Conservation (phyloP, 2,113 vertebrate species). For the Phainopepla nitens region DNA sequence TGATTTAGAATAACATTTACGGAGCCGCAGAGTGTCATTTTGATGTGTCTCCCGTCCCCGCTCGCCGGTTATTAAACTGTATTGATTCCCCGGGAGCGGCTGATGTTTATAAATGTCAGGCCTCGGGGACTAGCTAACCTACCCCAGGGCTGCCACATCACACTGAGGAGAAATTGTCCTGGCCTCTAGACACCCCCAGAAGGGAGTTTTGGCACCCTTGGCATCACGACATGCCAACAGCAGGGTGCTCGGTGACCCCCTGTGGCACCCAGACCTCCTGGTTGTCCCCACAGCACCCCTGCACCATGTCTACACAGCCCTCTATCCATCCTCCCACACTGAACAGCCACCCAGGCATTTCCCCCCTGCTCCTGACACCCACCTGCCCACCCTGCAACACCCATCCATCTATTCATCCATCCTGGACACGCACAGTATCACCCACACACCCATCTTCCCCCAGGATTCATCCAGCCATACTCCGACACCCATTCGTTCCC, state of each 20-base stretch:
- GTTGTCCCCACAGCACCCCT: neutral
- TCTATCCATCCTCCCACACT: neutral
- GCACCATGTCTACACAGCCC: neutral
- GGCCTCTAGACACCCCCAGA: neutral
- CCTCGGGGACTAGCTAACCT: neutral
- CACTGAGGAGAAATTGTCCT: accelerated
- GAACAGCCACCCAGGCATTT: neutral
- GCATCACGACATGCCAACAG: accelerated
- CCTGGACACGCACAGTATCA: neutral
- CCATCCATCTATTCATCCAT: neutral
- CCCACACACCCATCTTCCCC: neutral
- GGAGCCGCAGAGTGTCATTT: conserved; percentile 56
- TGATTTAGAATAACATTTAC: conserved; percentile 70
- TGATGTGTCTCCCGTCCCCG: conserved; percentile 62
- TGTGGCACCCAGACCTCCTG: neutral
- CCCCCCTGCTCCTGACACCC: neutral
- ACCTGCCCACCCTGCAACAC: neutral
- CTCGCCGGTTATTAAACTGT: conserved; percentile 60
- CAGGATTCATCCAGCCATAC: neutral
- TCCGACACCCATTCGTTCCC: neutral
- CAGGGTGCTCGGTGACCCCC: accelerated
- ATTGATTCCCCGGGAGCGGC: conserved; percentile 43
- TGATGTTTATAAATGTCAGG: conserved; percentile 67
- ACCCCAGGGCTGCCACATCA: neutral
- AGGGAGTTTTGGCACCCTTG: neutral